These are phyloP conservation scores for Mastomys natalensis DNA, from an alignment of 2,113 vertebrate species.

Conservation along the genomic window DNA sequence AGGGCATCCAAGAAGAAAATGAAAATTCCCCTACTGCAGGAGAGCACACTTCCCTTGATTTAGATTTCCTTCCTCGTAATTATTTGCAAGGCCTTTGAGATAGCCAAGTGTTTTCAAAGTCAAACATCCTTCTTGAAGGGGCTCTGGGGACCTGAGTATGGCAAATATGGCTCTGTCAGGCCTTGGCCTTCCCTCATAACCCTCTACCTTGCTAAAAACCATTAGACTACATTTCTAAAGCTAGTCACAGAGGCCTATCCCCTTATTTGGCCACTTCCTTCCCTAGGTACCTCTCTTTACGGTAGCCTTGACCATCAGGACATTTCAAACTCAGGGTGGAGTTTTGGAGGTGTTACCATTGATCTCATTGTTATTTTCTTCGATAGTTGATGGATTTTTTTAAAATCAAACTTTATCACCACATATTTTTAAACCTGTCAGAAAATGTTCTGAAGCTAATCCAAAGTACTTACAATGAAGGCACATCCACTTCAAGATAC, in stretches of 20 bases:
- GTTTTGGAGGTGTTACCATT: not conserved
- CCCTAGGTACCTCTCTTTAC: not conserved
- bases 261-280: not conserved
- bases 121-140: not conserved
- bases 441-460: not conserved
- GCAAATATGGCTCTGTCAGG: not conserved
- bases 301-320: not conserved
- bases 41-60: not conserved
- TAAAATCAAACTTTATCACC: not conserved
- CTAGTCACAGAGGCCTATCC: not conserved
- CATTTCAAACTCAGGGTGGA: not conserved
- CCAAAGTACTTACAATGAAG: not conserved
- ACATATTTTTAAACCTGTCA: not conserved
- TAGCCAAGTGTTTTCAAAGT: not conserved
- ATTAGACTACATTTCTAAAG: not conserved
- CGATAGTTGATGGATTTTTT: not conserved
- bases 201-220: not conserved
- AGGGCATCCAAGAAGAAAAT: not conserved
- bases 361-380: not conserved
- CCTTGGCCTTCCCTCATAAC: not conserved
- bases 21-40: not conserved
- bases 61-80: not conserved
- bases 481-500: fast-evolving
- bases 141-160: not conserved
- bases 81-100: not conserved